These are phyloP conservation scores for Dreissena rostriformis DNA, from an alignment of 1,140 invertebrate genomes.

Conservation along the genomic window DNA sequence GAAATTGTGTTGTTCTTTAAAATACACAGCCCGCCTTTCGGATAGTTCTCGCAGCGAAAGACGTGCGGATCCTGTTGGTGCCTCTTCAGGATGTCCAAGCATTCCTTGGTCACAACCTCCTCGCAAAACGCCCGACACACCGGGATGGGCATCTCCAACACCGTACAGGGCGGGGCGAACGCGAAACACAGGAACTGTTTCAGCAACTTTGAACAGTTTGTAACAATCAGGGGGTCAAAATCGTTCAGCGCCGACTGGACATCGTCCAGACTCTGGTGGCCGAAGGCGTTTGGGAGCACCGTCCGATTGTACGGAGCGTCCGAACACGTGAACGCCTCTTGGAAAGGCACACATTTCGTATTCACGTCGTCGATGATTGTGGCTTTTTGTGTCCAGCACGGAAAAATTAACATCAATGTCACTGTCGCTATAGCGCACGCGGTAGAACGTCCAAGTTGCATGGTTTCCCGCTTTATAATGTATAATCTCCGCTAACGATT, in stretches of 20 bases:
- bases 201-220: not conserved
- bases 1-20: not conserved
- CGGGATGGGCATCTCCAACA: not conserved
- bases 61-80: not conserved
- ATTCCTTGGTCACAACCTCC: not conserved
- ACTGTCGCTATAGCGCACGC: too few relatives aligned
- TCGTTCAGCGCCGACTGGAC: not conserved
- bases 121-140: not conserved
- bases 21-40: not conserved
- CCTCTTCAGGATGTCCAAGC: not conserved
- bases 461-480: too few relatives aligned
- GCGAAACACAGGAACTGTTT: slow-evolving; percentile 2
- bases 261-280: not conserved
- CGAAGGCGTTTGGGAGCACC: not conserved
- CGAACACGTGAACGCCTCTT: not conserved
- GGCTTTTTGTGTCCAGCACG: not conserved
- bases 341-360: not conserved
- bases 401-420: not conserved
- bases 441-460: too few relatives aligned
- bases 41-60: not conserved
- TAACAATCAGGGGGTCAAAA: not conserved
- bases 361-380: not conserved
- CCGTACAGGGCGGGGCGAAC: slow-evolving; percentile 2
- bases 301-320: not conserved
- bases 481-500: too few relatives aligned